Percentiles rank a stretch among this genome's conserved stretches.
Conservation (phyloP, 2,888 invertebrate genomes). For the Lasioglossum villosulum region DNA sequence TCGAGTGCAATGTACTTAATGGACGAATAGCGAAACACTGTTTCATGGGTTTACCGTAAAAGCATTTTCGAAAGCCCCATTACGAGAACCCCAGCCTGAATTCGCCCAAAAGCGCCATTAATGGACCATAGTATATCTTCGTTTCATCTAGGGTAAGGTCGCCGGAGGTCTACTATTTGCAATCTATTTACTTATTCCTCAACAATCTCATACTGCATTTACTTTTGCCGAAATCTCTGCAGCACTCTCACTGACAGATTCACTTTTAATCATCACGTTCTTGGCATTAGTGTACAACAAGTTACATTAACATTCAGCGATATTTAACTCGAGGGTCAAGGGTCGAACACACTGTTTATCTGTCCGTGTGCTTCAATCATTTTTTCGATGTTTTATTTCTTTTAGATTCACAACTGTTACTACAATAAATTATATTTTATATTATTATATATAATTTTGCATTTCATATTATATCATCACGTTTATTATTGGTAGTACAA, state of each 20-base stretch:
- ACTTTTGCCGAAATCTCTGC: neutral
- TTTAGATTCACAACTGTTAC: too few relatives aligned
- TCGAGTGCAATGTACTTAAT: constrained; percentile 60
- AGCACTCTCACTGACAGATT: neutral
- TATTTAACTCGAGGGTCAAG: too few relatives aligned
- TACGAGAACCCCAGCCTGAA: constrained; percentile 48
- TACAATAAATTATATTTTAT: too few relatives aligned
- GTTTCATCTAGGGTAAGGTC: constrained; percentile 41
- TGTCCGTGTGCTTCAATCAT: too few relatives aligned
- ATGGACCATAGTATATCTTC: constrained; percentile 57
- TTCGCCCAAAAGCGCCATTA: constrained; percentile 59
- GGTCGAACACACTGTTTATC: too few relatives aligned
- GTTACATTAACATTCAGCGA: too few relatives aligned
- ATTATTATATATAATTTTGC: too few relatives aligned
- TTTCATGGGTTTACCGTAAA: constrained; percentile 62
- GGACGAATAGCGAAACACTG: constrained; percentile 61
- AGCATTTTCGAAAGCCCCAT: constrained; percentile 63
- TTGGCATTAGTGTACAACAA: neutral
- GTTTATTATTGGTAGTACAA: too few relatives aligned
- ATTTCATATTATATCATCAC: too few relatives aligned
- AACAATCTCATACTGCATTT: neutral
- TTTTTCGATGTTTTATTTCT: too few relatives aligned
- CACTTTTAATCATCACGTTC: neutral
- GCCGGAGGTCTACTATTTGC: constrained; percentile 10
- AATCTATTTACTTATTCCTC: neutral